These are phyloP conservation scores for Agrotis ipsilon DNA, from an alignment of 2,888 invertebrate species.

Conservation along the genomic window DNA sequence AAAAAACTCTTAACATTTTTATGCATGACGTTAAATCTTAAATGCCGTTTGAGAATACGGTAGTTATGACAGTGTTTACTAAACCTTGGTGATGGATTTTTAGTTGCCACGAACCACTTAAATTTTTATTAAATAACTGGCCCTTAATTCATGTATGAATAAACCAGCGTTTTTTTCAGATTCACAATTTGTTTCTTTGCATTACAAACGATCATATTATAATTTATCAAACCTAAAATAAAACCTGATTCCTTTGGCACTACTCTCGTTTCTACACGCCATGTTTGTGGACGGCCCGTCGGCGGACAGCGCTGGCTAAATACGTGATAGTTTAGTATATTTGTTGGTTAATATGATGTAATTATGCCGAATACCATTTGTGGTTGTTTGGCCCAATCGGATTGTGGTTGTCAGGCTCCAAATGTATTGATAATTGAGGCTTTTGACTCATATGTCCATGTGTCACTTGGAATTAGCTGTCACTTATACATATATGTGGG, in stretches of 20 bases:
- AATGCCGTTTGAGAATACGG: background rate
- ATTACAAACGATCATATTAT: background rate
- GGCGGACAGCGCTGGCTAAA: constrained; percentile 40
- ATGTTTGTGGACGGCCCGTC: constrained; percentile 9
- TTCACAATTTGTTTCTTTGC: too few species aligned
- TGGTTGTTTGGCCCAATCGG: constrained; percentile 22
- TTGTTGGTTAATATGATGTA: constrained; percentile 54
- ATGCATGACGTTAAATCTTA: background rate
- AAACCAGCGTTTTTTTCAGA: too few species aligned
- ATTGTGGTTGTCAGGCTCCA: constrained; percentile 31
- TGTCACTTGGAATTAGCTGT: background rate
- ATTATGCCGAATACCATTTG: constrained; percentile 39
- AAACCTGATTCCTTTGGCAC: constrained; percentile 1
- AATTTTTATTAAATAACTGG: too few species aligned
- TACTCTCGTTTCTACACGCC: background rate
- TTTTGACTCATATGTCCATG: background rate
- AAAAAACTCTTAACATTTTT: background rate
- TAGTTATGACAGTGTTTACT: background rate
- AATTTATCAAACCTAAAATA: background rate
- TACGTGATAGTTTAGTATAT: constrained; percentile 50
- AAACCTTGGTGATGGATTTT: background rate
- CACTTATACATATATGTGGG: too few species aligned
- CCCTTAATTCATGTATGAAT: too few species aligned
- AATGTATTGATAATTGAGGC: constrained; percentile 28
- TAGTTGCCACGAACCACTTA: too few species aligned